A percentile compares a stretch with the other conserved stretches of the same genome.
Conservation (phyloP, 2,888 invertebrate species). For the Itoplectis maculator region DNA sequence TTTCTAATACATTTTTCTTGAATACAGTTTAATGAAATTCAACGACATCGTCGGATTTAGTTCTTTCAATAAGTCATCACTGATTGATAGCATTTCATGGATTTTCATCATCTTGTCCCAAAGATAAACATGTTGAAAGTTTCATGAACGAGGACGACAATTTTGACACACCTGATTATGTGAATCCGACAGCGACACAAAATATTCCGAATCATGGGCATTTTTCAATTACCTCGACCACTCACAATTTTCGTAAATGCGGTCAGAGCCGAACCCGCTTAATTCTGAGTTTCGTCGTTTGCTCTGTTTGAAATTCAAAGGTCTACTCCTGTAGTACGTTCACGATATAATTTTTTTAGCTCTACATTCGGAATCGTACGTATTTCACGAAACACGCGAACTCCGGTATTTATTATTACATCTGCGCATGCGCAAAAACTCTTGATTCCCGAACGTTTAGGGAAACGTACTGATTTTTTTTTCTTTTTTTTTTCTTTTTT, state of each 20-base stretch:
- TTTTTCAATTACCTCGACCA: not conserved
- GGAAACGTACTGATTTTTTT: constrained; percentile 40
- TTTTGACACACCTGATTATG: no score
- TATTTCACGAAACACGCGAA: not conserved
- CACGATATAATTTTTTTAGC: not conserved
- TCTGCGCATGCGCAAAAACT: constrained; percentile 9
- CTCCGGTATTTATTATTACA: constrained; percentile 3
- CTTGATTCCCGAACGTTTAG: constrained; percentile 35
- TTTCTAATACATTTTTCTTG: no score
- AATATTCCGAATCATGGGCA: not conserved
- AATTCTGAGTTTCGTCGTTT: not conserved
- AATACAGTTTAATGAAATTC: no score
- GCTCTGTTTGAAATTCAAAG: not conserved
- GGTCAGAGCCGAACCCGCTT: not conserved
- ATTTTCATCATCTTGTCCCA: no score
- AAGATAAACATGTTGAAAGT: no score
- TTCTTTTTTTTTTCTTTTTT: no score
- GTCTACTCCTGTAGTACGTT: no score
- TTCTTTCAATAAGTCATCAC: no score
- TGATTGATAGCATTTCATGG: no score
- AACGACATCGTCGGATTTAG: no score
- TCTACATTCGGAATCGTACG: not conserved
- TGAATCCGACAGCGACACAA: constrained; percentile 65
- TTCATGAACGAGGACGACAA: no score
- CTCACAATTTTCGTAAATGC: not conserved